Percentiles rank a stretch among this genome's conserved stretches.
phyloP scores from a whole-genome alignment of 2,888 invertebrate species.

The Reticulitermes lucifugus region DNA sequence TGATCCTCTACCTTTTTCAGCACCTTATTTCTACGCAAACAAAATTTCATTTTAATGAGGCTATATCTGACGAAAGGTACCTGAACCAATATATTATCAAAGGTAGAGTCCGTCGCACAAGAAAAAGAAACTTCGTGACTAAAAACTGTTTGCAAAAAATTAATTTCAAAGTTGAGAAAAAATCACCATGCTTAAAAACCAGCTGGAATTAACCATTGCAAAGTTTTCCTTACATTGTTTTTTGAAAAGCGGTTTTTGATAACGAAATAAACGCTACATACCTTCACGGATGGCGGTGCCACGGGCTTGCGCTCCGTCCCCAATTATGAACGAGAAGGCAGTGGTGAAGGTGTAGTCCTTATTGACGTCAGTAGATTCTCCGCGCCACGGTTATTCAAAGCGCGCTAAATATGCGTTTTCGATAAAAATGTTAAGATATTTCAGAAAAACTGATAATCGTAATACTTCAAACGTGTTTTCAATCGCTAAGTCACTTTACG shows the following conservation, averaged over 20 bases:
- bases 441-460: too few relatives aligned
- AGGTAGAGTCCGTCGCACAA: constrained; percentile 30
- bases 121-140: constrained; percentile 40
- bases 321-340: constrained; percentile 41
- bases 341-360: constrained; percentile 28
- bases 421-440: neutral
- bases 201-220: neutral
- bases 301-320: constrained; percentile 39
- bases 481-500: too few relatives aligned
- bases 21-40: constrained; percentile 4
- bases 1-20: neutral
- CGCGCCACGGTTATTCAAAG: constrained; percentile 26
- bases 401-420: neutral
- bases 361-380: constrained; percentile 34
- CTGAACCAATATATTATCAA: constrained; percentile 15
- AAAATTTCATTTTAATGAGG: constrained; percentile 30
- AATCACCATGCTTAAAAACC: neutral
- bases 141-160: constrained; percentile 12
- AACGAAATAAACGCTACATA: constrained; percentile 34
- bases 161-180: constrained; percentile 8
- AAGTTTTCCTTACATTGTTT: constrained; percentile 4
- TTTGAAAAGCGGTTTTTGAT: constrained; percentile 8
- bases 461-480: too few relatives aligned
- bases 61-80: constrained; percentile 14
- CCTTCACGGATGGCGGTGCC: constrained; percentile 45